Conservation (phyloP, 2,113 vertebrate species). For the Anoura caudifer region DNA sequence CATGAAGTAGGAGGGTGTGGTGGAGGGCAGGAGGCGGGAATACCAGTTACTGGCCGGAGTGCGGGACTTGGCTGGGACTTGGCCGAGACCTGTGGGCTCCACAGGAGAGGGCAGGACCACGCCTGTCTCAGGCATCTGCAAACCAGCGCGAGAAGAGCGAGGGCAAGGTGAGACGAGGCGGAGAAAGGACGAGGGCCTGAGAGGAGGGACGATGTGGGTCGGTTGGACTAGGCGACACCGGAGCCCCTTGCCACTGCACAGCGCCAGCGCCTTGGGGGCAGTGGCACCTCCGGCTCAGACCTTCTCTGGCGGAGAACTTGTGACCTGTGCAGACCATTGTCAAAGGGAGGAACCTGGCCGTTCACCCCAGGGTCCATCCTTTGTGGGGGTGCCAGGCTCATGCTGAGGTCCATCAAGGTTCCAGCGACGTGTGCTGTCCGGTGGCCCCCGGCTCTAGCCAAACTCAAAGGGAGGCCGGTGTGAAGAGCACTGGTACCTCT, state of each 20-base stretch:
- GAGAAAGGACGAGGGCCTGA: background rate
- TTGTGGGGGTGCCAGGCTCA: background rate
- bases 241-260: rapidly evolving
- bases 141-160: background rate
- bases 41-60: background rate
- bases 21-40: background rate
- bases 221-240: background rate
- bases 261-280: rapidly evolving
- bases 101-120: background rate
- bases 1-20: no score
- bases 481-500: background rate
- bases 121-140: background rate
- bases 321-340: background rate
- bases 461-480: background rate
- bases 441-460: background rate
- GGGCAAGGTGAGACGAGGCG: background rate
- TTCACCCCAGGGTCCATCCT: background rate
- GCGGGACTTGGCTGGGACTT: rapidly evolving
- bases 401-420: background rate
- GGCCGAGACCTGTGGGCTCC: background rate
- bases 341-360: background rate
- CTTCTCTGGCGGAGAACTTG: no score
- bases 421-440: background rate
- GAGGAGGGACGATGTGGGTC: background rate
- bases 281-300: background rate